Percentiles rank a stretch among this genome's conserved stretches.
phyloP scores from a whole-genome alignment of 2,888 invertebrate species.

The Plutella xylostella region DNA sequence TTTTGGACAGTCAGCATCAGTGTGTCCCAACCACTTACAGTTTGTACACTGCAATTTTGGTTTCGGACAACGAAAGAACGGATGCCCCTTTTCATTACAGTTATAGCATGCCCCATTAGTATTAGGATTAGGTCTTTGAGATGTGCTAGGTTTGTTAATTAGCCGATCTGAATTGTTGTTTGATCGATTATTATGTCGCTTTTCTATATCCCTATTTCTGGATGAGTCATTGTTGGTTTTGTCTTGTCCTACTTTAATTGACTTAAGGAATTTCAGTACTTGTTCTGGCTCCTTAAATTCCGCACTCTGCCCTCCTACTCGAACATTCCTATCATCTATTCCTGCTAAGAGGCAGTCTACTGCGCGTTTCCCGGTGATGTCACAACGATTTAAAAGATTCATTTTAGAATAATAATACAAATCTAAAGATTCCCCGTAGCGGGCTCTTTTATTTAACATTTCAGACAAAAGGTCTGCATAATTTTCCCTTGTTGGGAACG shows the following conservation, averaged over 20 bases:
- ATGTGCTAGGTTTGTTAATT: not conserved
- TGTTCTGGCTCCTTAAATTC: constrained; percentile 19
- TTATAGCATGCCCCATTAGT: not conserved
- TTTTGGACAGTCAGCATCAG: not conserved
- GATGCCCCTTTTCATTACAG: not conserved
- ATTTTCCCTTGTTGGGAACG: constrained; percentile 12
- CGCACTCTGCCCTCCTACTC: constrained; percentile 19
- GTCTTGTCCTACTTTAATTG: not conserved
- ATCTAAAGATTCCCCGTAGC: constrained; percentile 14
- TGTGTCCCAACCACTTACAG: not conserved
- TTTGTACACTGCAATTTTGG: not conserved
- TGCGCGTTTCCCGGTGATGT: constrained; percentile 11
- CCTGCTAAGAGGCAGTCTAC: constrained; percentile 20
- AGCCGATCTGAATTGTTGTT: too few relatives aligned
- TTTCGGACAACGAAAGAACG: not conserved
- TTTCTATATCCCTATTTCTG: not conserved
- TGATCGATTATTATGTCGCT: not conserved
- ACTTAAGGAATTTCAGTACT: constrained; percentile 14
- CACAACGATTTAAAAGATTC: constrained; percentile 18
- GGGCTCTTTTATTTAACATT: constrained; percentile 13
- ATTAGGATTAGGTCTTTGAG: not conserved
- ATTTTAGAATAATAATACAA: constrained; percentile 16
- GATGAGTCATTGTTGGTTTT: not conserved
- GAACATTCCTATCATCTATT: constrained; percentile 17
- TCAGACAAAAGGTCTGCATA: constrained; percentile 16